phyloP scores from a whole-genome alignment of 2,888 invertebrate genomes.

The Myopa testacea region DNA sequence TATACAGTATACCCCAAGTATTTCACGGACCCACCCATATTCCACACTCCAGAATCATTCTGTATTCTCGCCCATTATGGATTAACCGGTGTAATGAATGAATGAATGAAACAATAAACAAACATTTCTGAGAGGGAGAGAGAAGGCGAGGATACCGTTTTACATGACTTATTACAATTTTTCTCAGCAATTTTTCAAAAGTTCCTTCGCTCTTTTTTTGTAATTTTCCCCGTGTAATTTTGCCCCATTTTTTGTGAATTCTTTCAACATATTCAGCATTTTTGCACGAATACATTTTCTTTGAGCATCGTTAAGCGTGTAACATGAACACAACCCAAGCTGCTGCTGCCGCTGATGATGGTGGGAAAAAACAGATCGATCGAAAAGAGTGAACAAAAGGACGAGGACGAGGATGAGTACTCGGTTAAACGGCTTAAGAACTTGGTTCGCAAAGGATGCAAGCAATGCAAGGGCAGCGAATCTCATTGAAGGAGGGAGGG shows the following conservation, averaged over 20 bases:
- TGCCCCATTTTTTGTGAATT: not conserved
- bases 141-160: not conserved
- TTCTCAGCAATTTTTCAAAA: not conserved
- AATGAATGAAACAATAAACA: too few relatives aligned
- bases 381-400: not conserved
- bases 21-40: too few relatives aligned
- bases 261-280: conserved; percentile 5
- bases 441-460: too few relatives aligned
- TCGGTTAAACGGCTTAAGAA: too few relatives aligned
- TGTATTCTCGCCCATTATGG: too few relatives aligned
- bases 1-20: too few relatives aligned
- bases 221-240: not conserved
- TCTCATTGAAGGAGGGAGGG: too few relatives aligned
- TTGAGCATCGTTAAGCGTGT: conserved; percentile 11
- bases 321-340: not conserved
- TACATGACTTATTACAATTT: not conserved
- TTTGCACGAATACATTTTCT: conserved; percentile 5
- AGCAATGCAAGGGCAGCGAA: too few relatives aligned
- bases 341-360: too few relatives aligned
- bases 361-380: not conserved
- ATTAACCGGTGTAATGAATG: too few relatives aligned
- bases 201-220: not conserved
- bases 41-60: too few relatives aligned
- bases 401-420: not conserved
- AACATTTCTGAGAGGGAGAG: not conserved